Evolutionary conservation across 2,113 vertebrate genomes (phyloP).

Genomic region (Leptodactylus fuscus): DNA sequence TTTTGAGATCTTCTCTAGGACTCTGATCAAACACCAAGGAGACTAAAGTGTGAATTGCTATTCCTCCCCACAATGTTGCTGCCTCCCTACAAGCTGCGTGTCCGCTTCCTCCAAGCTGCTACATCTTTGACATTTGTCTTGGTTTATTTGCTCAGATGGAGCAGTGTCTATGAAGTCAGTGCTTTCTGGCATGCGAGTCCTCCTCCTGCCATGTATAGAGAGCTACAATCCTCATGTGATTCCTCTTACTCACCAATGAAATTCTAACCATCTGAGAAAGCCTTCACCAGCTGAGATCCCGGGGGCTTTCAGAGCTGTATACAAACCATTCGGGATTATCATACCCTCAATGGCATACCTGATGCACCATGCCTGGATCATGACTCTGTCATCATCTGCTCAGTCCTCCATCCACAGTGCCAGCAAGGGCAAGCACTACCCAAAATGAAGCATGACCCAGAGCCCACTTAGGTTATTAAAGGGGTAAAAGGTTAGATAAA

Average conservation of each 20-base stretch:
- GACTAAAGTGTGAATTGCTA: background rate
- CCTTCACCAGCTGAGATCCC: slow-evolving; percentile 65
- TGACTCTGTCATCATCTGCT: slow-evolving; percentile 24
- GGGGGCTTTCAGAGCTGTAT: slow-evolving; percentile 57
- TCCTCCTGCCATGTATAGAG: slow-evolving; percentile 74
- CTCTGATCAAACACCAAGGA: slow-evolving; percentile 48
- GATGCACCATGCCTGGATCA: slow-evolving; percentile 51
- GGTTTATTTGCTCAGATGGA: slow-evolving; percentile 69
- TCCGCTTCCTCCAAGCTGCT: slow-evolving; percentile 41
- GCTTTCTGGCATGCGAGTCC: slow-evolving; percentile 68
- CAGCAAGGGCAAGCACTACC: slow-evolving; percentile 16
- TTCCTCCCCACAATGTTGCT: too few species aligned
- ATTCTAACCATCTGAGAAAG: slow-evolving; percentile 74
- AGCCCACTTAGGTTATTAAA: slow-evolving; percentile 21
- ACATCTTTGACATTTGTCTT: slow-evolving; percentile 36
- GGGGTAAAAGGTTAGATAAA: slow-evolving; percentile 38
- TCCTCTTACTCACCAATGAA: slow-evolving; percentile 78
- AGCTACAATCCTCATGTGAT: slow-evolving; percentile 82
- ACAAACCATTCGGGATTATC: slow-evolving; percentile 63
- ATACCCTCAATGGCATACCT: slow-evolving; percentile 53
- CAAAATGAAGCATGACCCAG: background rate
- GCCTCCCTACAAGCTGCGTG: slow-evolving; percentile 15
- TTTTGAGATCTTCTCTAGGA: slow-evolving; percentile 66
- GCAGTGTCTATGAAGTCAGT: slow-evolving; percentile 69
- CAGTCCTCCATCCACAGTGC: background rate